Evolutionary conservation across 2,888 invertebrate species (phyloP), one percentile per base, ranked within the genome.

Genomic region (Pollenia labialis): DNA sequence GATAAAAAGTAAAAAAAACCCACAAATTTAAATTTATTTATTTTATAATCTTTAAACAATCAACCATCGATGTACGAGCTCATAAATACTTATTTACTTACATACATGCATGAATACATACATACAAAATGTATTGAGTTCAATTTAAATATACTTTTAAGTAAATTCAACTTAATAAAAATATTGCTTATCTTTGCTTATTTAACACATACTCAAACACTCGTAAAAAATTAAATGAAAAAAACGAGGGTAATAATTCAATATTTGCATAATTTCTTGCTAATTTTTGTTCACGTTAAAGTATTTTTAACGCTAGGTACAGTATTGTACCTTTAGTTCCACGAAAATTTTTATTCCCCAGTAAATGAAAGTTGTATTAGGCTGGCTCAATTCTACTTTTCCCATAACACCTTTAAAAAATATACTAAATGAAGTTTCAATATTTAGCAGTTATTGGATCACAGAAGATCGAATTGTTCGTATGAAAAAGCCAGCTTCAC

Each of bases 221-320:
- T 56, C 42, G 48, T 48, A 72, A 56, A 18, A 64, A 50, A 66
- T 56, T 66, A 66, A 66, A 66, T 74, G 46, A 7, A 62, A 69
- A 46, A 68, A 85, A 75, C 60, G 62, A 56, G 81, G 86, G 64
- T 83, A 82, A 79, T 83, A 86, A 75, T 83, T 82, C 71, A 83
- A 82, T 86, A 86, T 86, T 86, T 86, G 74, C 79, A 75, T 82
- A 82, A 32, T 71, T 83, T 60, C 46, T 83, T 83, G 83, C 83
- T 77, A 71, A 77, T 62, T 82, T 75, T 56, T 56, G 14, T 72
- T 23, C 56, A 18, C 46, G 54, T 40, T 60, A 52, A 69, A 44
- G n/a, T 60, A n/a, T 50, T 50, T 50, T 52, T n/a, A 60, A 69
- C 10, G 4, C 69, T 12, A 74, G 74, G 68, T 69, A 50, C 68